Percentiles rank a stretch among this genome's conserved stretches.
These are phyloP conservation scores for Bufo bufo DNA, from an alignment of 2,113 vertebrate genomes.

Conservation along the genomic window DNA sequence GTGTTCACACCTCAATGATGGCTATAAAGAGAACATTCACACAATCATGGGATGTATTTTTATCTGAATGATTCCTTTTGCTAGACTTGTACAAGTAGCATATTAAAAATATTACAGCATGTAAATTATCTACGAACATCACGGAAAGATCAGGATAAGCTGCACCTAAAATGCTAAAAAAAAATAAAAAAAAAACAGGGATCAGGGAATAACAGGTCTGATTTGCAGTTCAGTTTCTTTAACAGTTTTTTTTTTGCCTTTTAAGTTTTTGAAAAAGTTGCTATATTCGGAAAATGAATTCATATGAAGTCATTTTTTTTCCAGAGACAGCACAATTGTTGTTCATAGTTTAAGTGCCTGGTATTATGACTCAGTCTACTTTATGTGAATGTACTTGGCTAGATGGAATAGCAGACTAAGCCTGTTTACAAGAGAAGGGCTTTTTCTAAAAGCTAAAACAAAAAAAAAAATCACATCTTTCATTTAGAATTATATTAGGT, in stretches of 20 bases:
- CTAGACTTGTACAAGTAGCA: background rate
- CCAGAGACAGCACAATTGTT: no score
- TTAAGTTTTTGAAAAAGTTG: background rate
- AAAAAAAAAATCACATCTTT: no score
- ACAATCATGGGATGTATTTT: constrained; percentile 2
- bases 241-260: background rate
- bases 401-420: no score
- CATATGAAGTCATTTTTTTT: no score
- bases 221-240: background rate
- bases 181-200: background rate
- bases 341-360: no score
- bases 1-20: constrained; percentile 22
- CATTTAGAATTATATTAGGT: no score
- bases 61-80: constrained; percentile 1
- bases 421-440: no score
- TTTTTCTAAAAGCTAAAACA: no score
- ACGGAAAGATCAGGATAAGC: background rate
- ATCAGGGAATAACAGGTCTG: background rate
- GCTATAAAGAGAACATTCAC: background rate
- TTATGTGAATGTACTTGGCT: background rate
- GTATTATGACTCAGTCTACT: background rate
- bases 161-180: background rate
- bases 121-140: constrained; percentile 17
- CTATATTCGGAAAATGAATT: background rate
- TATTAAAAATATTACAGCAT: background rate